These are phyloP conservation scores for Chironex yamaguchii DNA, from an alignment of 30 jellyfish, hydroid and myxozoan species.

Conservation along the genomic window DNA sequence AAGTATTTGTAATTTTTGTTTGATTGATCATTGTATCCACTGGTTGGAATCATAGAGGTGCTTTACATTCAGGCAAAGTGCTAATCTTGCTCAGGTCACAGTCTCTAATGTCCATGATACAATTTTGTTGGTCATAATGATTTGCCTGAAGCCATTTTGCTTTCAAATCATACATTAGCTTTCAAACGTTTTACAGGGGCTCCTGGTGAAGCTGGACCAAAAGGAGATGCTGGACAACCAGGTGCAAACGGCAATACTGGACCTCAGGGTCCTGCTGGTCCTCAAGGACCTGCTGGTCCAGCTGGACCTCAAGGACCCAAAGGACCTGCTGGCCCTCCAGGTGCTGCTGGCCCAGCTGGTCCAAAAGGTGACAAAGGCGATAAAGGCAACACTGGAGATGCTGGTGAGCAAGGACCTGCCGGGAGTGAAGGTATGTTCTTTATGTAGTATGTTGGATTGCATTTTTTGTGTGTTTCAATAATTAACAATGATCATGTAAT, in stretches of 20 bases:
- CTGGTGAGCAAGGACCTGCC: neutral
- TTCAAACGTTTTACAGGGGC: neutral
- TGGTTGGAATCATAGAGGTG: too few species aligned
- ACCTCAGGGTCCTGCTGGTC: constrained; percentile 87
- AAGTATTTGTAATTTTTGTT: too few species aligned
- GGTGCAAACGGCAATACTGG: constrained; percentile 92
- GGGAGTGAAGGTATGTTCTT: neutral
- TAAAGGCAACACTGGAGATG: constrained; percentile 18
- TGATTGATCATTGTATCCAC: too few species aligned
- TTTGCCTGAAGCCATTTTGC: too few species aligned
- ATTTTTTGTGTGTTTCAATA: too few species aligned
- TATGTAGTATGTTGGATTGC: too few species aligned
- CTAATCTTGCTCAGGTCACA: too few species aligned
- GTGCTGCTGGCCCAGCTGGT: constrained; percentile 74
- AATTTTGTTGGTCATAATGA: too few species aligned
- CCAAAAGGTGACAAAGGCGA: constrained; percentile 77
- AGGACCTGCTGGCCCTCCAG: constrained; percentile 85
- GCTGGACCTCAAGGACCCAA: constrained; percentile 89
- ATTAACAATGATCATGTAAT: too few species aligned
- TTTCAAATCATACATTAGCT: too few species aligned
- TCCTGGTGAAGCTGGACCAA: constrained; percentile 92
- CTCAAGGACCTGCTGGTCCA: constrained; percentile 93
- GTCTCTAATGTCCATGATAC: too few species aligned
- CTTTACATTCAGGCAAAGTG: too few species aligned
- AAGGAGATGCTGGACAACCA: neutral